Conservation (phyloP, 2,888 invertebrate species). For the Drosophila diplacantha region DNA sequence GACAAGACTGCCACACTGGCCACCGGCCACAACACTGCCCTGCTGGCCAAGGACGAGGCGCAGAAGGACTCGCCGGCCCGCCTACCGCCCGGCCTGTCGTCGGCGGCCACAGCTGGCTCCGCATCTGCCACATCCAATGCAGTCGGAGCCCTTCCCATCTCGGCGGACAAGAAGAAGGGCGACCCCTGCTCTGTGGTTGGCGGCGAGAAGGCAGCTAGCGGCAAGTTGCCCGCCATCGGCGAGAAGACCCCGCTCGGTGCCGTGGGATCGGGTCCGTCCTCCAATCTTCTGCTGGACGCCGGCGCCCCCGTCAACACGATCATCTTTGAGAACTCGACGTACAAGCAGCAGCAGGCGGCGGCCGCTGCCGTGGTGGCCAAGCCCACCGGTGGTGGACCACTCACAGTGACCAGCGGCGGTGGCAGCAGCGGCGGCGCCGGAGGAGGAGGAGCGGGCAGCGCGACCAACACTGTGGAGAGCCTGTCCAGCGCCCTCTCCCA, state of each 20-base stretch:
- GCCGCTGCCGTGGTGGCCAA: conserved; percentile 31
- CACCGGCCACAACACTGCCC: conserved; percentile 60
- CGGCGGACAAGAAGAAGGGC: conserved; percentile 29
- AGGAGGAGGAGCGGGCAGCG: conserved; percentile 12
- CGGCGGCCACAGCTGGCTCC: conserved; percentile 27
- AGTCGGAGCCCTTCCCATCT: conserved; percentile 8
- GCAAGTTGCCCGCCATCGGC: conserved; percentile 55
- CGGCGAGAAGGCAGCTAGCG: conserved; percentile 49
- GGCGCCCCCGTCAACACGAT: conserved; percentile 91
- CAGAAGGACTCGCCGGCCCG: conserved; percentile 27
- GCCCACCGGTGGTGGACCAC: conserved; percentile 18
- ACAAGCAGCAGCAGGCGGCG: conserved; percentile 80
- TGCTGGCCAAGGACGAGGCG: conserved; percentile 60
- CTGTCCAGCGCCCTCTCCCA: conserved; percentile 81
- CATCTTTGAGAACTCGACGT: conserved; percentile 95
- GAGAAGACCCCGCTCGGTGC: conserved; percentile 53
- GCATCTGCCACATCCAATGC: conserved; percentile 34
- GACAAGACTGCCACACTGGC: conserved; percentile 68
- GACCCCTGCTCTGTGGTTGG: conserved; percentile 26
- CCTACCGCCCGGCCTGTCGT: conserved; percentile 57
- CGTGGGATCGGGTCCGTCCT: conserved; percentile 32
- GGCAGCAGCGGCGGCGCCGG: conserved; percentile 33
- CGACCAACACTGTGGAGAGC: conserved; percentile 75
- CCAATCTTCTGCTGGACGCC: conserved; percentile 81
- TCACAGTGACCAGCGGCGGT: conserved; percentile 34